Conservation (phyloP, 2,113 vertebrate genomes). For the Sterrhoptilus dennistouni region DNA sequence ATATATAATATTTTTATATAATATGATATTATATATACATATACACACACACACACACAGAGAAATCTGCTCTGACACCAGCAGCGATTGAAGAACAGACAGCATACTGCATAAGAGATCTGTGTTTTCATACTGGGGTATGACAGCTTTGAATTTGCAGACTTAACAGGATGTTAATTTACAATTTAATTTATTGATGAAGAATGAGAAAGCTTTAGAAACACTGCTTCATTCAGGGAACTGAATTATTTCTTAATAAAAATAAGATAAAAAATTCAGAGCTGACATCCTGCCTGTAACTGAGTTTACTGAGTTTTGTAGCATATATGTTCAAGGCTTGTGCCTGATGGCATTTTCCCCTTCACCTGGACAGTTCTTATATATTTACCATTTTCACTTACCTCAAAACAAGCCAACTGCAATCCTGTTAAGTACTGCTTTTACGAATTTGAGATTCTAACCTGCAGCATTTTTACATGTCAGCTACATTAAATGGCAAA, state of each 20-base stretch:
- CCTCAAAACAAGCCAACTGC: background rate
- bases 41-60: no score
- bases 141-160: background rate
- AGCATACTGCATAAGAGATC: background rate
- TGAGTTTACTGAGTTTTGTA: background rate
- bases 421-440: background rate
- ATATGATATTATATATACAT: no score
- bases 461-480: background rate
- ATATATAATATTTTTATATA: no score
- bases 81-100: background rate
- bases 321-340: background rate
- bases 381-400: background rate
- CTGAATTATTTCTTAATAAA: background rate
- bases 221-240: background rate
- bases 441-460: background rate
- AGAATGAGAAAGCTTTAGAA: background rate
- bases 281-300: background rate
- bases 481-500: background rate
- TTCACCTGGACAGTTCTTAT: background rate
- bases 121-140: background rate
- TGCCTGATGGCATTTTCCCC: background rate
- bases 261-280: background rate
- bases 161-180: background rate
- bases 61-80: background rate
- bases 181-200: background rate